Evolutionary conservation across 2,888 invertebrate species (phyloP), one percentile per base, ranked within the genome.

Genomic region (Dryadula phaetusa): DNA sequence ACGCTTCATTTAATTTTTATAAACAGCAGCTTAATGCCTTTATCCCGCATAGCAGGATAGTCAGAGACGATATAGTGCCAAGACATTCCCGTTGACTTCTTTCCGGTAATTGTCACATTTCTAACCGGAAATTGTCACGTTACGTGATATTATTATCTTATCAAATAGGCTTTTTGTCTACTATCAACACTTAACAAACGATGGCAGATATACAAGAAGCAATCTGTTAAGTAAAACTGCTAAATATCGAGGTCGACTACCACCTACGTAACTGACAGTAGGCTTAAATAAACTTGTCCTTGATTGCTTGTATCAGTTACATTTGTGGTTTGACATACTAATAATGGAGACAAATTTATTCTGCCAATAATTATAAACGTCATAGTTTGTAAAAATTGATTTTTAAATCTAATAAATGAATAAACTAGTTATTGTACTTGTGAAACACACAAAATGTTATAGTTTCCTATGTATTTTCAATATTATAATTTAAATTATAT

Each of bases 191-290:
- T 58, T 20, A 25, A 40, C 54, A 34, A 10, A 22, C 34, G 14
- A 16, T n/a, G n/a, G 34, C 20, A 49, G n/a, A 61, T 61, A 61
- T 46, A 20, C 47, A 25, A 42, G 40, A 46, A 62, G 62, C 46
- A 40, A 62, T 60, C 44, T 60, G 62, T 63, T 68, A 70, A 68
- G 60, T 62, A 60, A 16, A 52, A 52, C 28, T 16, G 10, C 28
- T 54, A 56, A 37, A 46, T 65, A 62, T 66, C 63, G 70, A 66
- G 70, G 70, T 70, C 70, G 62, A 63, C 69, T 42, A 34, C 62
- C 68, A 49, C 67, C 67, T 49, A 68, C 70, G 65, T 67, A 70
- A 68, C 61, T 25, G 46, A 32, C 62, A 37, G 47, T 18, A 37
- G 58, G 42, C 28, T 60, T 28, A 49, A 49, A 60, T 52, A 60